Evolutionary conservation across 2,113 vertebrate species (phyloP).

Genomic region (Pomatostomus ruficeps): DNA sequence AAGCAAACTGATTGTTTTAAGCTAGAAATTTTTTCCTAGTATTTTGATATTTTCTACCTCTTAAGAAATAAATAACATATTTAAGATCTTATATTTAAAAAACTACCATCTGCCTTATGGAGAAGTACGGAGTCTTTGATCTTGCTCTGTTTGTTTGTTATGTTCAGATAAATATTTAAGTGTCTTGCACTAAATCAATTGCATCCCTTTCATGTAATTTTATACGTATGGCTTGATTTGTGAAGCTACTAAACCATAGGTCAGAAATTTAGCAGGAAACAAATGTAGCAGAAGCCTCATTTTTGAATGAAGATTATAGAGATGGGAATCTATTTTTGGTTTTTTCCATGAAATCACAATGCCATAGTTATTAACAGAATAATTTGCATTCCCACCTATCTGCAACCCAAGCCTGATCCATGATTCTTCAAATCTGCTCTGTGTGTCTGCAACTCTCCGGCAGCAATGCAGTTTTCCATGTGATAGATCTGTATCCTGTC

Average conservation of each 20-base stretch:
- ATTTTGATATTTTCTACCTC: conserved; percentile 78
- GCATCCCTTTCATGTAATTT: conserved; percentile 17
- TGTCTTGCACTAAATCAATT: conserved; percentile 42
- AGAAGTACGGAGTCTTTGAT: conserved; percentile 53
- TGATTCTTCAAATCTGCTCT: background rate
- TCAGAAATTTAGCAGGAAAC: conserved; percentile 10
- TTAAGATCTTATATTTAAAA: conserved; percentile 67
- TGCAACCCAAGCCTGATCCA: background rate
- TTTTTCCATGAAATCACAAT: background rate
- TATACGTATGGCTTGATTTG: background rate
- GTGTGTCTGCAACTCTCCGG: background rate
- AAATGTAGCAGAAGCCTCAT: conserved; percentile 16
- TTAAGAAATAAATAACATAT: conserved; percentile 57
- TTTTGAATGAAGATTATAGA: background rate
- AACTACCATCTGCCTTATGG: conserved; percentile 76
- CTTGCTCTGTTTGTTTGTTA: conserved; percentile 46
- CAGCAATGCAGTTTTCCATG: background rate
- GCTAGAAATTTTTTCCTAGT: conserved; percentile 55
- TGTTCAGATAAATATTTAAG: conserved; percentile 26
- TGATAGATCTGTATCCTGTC: background rate
- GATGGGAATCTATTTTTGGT: background rate
- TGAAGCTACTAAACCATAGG: background rate
- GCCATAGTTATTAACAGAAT: background rate
- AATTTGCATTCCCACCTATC: background rate
- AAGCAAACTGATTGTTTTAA: conserved; percentile 54